Conservation (phyloP, 2,113 vertebrate genomes). For the Coreoperca whiteheadi region DNA sequence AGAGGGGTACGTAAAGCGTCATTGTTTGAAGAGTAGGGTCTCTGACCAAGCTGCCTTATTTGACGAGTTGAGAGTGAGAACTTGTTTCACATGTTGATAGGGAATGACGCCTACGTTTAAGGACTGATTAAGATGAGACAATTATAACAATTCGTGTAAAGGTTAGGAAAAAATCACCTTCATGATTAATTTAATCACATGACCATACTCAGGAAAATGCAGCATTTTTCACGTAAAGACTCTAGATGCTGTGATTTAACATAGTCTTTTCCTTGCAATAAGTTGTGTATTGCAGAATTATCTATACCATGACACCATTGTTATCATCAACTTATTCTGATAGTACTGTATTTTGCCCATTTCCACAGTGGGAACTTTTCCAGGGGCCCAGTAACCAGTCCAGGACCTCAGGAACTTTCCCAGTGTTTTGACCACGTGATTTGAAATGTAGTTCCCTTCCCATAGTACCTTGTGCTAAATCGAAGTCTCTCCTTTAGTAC, state of each 20-base stretch:
- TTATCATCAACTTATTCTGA: neutral
- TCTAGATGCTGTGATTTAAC: neutral
- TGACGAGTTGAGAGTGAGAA: no score
- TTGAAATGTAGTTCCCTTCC: neutral
- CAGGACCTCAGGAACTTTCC: neutral
- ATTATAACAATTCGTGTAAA: no score
- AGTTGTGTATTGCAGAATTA: neutral
- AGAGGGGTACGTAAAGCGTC: no score
- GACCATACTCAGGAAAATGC: neutral
- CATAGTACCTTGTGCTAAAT: neutral
- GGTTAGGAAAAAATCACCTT: no score
- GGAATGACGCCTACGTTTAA: no score
- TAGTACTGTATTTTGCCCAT: neutral
- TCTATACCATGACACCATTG: neutral
- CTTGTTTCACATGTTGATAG: no score
- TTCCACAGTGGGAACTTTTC: neutral
- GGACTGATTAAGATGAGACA: no score
- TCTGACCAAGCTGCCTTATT: no score
- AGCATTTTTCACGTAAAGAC: no score
- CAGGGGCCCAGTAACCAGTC: neutral
- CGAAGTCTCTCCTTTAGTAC: neutral
- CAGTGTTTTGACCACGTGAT: neutral
- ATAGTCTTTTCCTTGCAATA: neutral
- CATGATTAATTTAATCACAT: no score
- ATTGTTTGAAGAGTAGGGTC: no score